Evolutionary conservation across 2,797 vertebrate genomes (phyloP).

Genomic region (Ceyx erithaca): DNA sequence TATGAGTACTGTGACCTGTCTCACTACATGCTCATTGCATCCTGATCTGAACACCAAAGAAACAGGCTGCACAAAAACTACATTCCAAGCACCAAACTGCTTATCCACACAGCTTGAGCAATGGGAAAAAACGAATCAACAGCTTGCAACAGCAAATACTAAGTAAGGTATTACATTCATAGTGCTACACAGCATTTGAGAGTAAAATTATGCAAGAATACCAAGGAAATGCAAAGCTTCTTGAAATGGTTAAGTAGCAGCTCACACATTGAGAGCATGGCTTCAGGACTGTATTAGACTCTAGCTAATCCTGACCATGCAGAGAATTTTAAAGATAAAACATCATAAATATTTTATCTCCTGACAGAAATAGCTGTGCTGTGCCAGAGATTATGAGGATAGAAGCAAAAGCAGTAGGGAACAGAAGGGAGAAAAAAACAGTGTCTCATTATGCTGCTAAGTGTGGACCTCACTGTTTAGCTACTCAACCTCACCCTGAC

Average conservation of each 20-base stretch:
- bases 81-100: neutral
- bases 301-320: neutral
- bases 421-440: neutral
- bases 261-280: neutral
- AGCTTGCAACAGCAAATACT: neutral
- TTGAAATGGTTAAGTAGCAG: neutral
- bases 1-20: neutral
- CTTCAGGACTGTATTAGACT: conserved; percentile 4
- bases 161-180: neutral
- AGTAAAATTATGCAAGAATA: conserved; percentile 20
- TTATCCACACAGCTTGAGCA: neutral
- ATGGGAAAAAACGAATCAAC: neutral
- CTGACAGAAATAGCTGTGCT: neutral
- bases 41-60: neutral
- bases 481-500: neutral
- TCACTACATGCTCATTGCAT: neutral
- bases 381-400: neutral
- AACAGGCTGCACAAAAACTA: neutral
- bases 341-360: neutral
- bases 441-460: rapidly evolving
- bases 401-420: neutral
- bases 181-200: neutral
- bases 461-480: rapidly evolving
- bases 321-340: neutral
- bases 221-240: neutral